These are phyloP conservation scores for Pardosa pseudoannulata DNA, from an alignment of 2,888 invertebrate genomes.

Conservation along the genomic window DNA sequence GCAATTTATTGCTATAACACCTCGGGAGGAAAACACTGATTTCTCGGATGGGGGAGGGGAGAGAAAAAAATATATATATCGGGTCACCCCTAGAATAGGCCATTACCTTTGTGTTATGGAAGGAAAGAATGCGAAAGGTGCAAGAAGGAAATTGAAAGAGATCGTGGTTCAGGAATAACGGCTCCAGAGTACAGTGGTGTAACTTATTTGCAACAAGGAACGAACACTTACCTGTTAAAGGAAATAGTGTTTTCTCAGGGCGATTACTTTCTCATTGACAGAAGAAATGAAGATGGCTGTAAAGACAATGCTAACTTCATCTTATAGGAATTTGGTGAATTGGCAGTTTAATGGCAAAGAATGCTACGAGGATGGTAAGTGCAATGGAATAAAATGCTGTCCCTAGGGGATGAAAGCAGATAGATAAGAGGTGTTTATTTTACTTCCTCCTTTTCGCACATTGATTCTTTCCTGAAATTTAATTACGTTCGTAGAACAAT, in stretches of 20 bases:
- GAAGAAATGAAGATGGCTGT: background rate
- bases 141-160: constrained; percentile 52
- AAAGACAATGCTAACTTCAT: background rate
- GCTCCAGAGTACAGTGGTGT: constrained; percentile 20
- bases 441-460: too few relatives aligned
- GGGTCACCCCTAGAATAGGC: constrained; percentile 44
- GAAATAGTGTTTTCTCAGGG: background rate
- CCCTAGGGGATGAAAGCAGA: too few relatives aligned
- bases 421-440: too few relatives aligned
- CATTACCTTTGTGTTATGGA: constrained; percentile 64
- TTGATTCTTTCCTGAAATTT: too few relatives aligned
- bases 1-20: constrained; percentile 63
- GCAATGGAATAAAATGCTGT: too few relatives aligned
- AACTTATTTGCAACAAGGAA: background rate
- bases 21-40: constrained; percentile 53
- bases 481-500: too few relatives aligned
- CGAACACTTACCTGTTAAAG: background rate
- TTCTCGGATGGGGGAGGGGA: constrained; percentile 7
- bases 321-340: background rate
- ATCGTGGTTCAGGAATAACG: background rate
- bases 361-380: too few relatives aligned
- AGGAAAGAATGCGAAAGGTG: constrained; percentile 53
- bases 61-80: constrained; percentile 11
- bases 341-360: background rate
- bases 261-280: background rate